phyloP scores from a whole-genome alignment of 2,797 vertebrate species.

The Alca torda region DNA sequence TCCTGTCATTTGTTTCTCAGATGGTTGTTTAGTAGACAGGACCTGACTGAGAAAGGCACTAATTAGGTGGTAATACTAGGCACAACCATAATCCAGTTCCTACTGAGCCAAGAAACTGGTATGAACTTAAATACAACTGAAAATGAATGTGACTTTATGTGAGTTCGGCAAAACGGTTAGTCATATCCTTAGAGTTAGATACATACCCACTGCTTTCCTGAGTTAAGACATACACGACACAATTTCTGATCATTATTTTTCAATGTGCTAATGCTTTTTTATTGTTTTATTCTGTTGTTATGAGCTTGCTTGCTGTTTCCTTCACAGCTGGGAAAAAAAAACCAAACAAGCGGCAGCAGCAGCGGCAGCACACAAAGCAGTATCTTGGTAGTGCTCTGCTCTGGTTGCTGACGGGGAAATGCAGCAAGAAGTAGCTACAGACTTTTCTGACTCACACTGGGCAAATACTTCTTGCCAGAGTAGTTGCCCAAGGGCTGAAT shows the following conservation, averaged over 20 bases:
- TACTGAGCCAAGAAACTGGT: background rate
- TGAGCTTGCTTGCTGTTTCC: background rate
- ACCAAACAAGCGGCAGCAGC: background rate
- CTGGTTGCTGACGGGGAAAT: constrained; percentile 12
- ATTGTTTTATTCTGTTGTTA: background rate
- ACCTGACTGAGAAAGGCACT: background rate
- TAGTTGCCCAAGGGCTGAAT: background rate
- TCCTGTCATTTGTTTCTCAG: background rate
- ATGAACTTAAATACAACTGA: background rate
- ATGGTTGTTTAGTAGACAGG: background rate
- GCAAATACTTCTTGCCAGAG: background rate
- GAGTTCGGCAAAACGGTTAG: background rate
- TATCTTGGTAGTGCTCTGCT: background rate
- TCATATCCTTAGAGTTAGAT: background rate
- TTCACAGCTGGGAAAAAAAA: constrained; percentile 31
- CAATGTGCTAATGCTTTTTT: background rate
- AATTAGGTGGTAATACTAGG: background rate
- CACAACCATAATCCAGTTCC: background rate
- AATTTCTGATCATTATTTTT: background rate
- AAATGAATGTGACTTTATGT: background rate
- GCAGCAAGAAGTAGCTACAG: background rate
- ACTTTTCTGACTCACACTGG: background rate
- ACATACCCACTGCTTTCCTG: background rate
- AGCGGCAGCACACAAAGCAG: background rate
- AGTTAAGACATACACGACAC: background rate